Conservation (phyloP, 2,797 vertebrate genomes). For the Myotis daubentonii region DNA sequence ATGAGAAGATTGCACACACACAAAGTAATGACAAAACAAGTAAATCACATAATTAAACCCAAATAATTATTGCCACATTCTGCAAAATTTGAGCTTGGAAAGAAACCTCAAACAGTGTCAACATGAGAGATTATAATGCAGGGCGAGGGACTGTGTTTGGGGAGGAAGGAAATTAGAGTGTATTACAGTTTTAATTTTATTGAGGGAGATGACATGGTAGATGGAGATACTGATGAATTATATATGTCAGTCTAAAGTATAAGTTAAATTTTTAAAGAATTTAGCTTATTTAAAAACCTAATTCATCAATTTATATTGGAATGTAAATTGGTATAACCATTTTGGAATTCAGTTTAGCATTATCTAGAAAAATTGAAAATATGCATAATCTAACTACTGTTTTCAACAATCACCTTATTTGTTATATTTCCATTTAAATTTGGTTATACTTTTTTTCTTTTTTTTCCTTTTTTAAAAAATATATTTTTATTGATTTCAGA, state of each 20-base stretch:
- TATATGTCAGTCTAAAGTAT: neutral
- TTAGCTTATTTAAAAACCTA: neutral
- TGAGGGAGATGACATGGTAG: neutral
- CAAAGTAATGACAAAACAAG: neutral
- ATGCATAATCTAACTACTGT: neutral
- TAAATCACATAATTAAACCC: neutral
- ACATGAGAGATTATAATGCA: neutral
- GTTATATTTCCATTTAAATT: neutral
- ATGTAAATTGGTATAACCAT: neutral
- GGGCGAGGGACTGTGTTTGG: neutral
- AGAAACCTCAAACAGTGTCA: neutral
- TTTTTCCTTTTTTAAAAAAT: too few species aligned
- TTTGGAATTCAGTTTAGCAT: neutral
- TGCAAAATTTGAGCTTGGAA: neutral
- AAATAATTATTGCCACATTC: neutral
- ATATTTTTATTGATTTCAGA: too few species aligned
- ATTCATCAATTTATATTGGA: neutral
- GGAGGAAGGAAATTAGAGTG: neutral
- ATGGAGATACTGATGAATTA: neutral
- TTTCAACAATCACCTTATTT: neutral
- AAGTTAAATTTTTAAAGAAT: neutral
- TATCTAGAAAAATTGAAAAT: neutral
- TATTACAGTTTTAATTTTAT: neutral
- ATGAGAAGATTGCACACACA: neutral
- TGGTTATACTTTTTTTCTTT: neutral